Percentiles rank a stretch among this genome's conserved stretches.
Evolutionary conservation across 2,113 vertebrate genomes (phyloP).

Genomic region (Lepisosteus oculatus): DNA sequence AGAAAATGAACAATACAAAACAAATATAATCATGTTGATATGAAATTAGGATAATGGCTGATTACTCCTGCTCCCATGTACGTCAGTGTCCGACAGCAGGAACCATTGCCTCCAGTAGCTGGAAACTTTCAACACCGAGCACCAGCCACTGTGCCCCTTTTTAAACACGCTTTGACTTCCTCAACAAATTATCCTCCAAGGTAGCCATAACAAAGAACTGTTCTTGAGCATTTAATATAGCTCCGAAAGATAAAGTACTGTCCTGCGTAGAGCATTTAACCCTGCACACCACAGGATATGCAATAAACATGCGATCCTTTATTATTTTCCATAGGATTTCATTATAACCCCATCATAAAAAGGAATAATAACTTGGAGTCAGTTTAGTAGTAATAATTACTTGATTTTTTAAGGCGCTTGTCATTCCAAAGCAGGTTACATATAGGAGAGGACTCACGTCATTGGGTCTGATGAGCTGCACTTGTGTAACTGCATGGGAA

Average conservation of each 20-base stretch:
- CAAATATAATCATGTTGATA: constrained; percentile 35
- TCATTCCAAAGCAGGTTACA: too few species aligned
- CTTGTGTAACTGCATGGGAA: too few species aligned
- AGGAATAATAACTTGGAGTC: too few species aligned
- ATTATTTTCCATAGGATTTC: too few species aligned
- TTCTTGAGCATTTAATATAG: not conserved
- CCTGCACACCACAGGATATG: not conserved
- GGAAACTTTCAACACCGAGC: constrained; percentile 11
- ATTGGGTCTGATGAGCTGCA: too few species aligned
- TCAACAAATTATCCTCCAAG: constrained; percentile 24
- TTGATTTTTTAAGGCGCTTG: too few species aligned
- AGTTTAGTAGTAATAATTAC: too few species aligned
- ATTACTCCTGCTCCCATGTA: constrained; percentile 33
- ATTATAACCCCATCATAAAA: too few species aligned
- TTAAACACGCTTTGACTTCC: constrained; percentile 9
- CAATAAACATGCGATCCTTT: too few species aligned
- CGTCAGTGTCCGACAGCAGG: constrained; percentile 29
- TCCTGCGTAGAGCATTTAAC: constrained; percentile 47
- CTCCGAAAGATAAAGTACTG: not conserved
- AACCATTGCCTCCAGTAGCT: not conserved
- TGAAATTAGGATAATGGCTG: not conserved
- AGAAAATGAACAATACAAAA: not conserved
- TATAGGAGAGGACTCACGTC: too few species aligned
- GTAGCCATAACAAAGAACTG: constrained; percentile 50
- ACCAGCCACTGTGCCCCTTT: constrained; percentile 21